Percentiles rank a stretch among this genome's conserved stretches.
Evolutionary conservation across 2,888 invertebrate genomes (phyloP).

Genomic region (Brenthis hecate): DNA sequence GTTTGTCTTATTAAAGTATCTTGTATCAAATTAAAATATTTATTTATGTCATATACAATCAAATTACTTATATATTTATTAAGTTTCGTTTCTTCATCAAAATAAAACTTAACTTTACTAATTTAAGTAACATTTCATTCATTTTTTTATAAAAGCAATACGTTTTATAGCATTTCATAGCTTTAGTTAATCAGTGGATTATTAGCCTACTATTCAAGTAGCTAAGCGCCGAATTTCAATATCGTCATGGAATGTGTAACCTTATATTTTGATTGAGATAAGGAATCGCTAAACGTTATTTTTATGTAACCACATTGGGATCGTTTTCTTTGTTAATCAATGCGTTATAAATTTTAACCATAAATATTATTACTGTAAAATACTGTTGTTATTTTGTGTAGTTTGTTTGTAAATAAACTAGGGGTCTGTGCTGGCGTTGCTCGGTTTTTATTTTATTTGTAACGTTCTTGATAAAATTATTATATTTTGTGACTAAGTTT

Average conservation of each 20-base stretch:
- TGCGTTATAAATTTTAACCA: background rate
- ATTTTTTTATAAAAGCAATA: background rate
- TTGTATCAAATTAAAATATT: too few relatives aligned
- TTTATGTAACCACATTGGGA: background rate
- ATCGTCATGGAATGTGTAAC: slow-evolving; percentile 13
- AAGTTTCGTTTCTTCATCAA: too few relatives aligned
- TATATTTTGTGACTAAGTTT: too few relatives aligned
- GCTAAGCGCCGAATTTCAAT: slow-evolving; percentile 5
- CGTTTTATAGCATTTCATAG: background rate
- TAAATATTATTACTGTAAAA: background rate
- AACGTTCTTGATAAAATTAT: too few relatives aligned
- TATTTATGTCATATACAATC: too few relatives aligned
- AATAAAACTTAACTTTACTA: too few relatives aligned
- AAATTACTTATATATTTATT: too few relatives aligned
- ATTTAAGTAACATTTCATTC: too few relatives aligned
- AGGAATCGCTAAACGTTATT: background rate
- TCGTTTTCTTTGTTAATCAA: slow-evolving; percentile 3
- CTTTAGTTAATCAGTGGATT: background rate
- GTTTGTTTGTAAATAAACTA: background rate
- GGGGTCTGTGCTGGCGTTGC: background rate
- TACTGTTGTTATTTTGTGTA: background rate
- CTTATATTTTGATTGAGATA: background rate
- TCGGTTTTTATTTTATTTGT: too few relatives aligned
- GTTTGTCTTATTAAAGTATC: too few relatives aligned
- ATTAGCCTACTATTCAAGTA: background rate